A percentile compares a stretch with the other conserved stretches of the same genome.
These are phyloP conservation scores for Hippotragus niger DNA, from an alignment of 2,113 vertebrate genomes.

Conservation along the genomic window DNA sequence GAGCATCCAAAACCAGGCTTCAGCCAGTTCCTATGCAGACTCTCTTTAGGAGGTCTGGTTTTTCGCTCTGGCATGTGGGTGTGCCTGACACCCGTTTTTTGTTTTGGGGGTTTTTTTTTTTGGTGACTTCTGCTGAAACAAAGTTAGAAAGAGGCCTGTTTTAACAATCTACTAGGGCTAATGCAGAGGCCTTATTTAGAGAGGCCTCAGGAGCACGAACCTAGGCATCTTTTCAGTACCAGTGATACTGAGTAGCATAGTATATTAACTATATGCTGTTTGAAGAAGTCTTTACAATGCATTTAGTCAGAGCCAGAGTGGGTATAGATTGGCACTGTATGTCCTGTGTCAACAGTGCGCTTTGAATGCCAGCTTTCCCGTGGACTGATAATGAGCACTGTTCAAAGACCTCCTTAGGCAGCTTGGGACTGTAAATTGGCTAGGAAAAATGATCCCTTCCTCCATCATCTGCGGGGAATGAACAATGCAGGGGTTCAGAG, in stretches of 20 bases:
- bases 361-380: constrained; percentile 44
- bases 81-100: background rate
- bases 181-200: background rate
- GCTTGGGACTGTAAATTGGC: background rate
- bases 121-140: background rate
- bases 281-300: background rate
- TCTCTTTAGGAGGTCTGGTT: background rate
- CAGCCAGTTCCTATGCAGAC: background rate
- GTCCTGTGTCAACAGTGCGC: background rate
- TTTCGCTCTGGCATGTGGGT: background rate
- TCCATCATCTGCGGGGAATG: background rate
- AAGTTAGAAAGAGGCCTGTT: background rate
- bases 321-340: background rate
- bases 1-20: background rate
- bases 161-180: background rate
- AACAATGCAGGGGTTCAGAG: background rate
- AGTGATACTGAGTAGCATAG: background rate
- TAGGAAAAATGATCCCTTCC: background rate
- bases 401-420: constrained; percentile 32
- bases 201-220: background rate
- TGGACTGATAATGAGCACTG: constrained; percentile 10
- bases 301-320: background rate
- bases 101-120: background rate
- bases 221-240: background rate
- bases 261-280: background rate